These are phyloP conservation scores for Drosophila prostipennis DNA, from an alignment of 2,888 invertebrate genomes.

Conservation along the genomic window DNA sequence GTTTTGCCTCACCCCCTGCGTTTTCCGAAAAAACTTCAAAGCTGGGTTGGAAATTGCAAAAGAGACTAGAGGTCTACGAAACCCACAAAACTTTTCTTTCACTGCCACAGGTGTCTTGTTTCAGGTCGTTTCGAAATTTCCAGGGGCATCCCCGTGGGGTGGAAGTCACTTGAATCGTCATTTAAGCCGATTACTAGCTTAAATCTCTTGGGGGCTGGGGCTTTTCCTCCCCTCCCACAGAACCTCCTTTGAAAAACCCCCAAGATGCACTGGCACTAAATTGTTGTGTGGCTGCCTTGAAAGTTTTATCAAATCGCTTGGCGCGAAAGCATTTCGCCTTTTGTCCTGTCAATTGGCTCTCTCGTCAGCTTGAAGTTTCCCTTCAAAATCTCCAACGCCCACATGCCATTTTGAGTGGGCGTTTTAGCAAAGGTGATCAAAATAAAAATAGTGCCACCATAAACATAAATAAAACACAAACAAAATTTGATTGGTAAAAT, in stretches of 20 bases:
- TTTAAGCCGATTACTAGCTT: constrained; percentile 68
- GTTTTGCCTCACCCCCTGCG: constrained; percentile 8
- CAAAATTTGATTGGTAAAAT: too few species aligned
- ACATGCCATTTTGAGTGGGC: constrained; percentile 5
- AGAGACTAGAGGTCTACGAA: not conserved
- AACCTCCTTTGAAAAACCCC: not conserved
- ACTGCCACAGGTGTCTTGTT: constrained; percentile 46
- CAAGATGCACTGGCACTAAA: constrained; percentile 29
- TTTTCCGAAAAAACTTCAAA: constrained; percentile 27
- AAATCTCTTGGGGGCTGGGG: constrained; percentile 45
- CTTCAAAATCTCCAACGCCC: constrained; percentile 11
- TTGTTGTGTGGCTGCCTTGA: constrained; percentile 23
- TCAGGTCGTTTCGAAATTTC: constrained; percentile 24
- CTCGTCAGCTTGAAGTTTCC: constrained; percentile 28
- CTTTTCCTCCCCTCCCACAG: not conserved
- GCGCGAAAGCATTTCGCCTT: constrained; percentile 47
- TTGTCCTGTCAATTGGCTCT: constrained; percentile 57
- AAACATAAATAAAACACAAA: too few species aligned
- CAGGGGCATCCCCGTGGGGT: constrained; percentile 12
- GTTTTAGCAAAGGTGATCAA: constrained; percentile 1
- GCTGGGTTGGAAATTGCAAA: not conserved
- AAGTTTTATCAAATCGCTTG: constrained; percentile 48
- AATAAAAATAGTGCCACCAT: not conserved
- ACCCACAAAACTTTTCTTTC: constrained; percentile 2
- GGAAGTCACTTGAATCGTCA: constrained; percentile 47